Evolutionary conservation across 2,888 invertebrate species (phyloP).

Genomic region (Euzophera pinguis): DNA sequence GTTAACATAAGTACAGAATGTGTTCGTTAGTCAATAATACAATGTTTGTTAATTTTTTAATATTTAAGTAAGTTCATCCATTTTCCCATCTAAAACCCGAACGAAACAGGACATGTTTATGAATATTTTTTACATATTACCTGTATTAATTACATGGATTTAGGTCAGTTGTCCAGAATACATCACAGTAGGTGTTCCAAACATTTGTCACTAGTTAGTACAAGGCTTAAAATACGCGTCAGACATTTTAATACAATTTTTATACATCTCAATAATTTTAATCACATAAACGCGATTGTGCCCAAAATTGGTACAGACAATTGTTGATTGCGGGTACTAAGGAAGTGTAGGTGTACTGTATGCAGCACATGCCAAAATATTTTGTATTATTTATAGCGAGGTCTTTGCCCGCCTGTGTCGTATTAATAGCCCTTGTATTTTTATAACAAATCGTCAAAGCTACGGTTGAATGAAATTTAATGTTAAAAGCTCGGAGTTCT

Average conservation of each 20-base stretch:
- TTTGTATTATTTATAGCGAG: constrained; percentile 4
- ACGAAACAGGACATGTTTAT: too few species aligned
- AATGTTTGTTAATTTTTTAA: neutral
- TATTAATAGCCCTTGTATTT: constrained; percentile 2
- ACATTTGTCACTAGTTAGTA: too few species aligned
- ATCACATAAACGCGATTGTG: too few species aligned
- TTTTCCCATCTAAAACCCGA: too few species aligned
- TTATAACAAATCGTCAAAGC: constrained; percentile 5
- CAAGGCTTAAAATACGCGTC: too few species aligned
- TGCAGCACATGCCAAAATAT: constrained; percentile 5
- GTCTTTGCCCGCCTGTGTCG: constrained; percentile 1
- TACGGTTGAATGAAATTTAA: neutral
- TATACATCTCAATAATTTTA: too few species aligned
- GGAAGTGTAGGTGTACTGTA: neutral
- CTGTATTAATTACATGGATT: too few species aligned
- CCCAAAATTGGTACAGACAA: neutral
- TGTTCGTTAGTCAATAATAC: neutral
- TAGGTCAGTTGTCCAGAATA: too few species aligned
- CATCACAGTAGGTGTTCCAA: too few species aligned
- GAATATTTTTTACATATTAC: too few species aligned
- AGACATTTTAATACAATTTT: too few species aligned
- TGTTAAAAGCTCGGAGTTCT: neutral
- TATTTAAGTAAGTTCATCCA: neutral
- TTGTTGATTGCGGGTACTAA: neutral
- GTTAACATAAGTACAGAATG: neutral